Conservation (phyloP, 2,888 invertebrate genomes). For the Lepidocyrtinus sp. region DNA sequence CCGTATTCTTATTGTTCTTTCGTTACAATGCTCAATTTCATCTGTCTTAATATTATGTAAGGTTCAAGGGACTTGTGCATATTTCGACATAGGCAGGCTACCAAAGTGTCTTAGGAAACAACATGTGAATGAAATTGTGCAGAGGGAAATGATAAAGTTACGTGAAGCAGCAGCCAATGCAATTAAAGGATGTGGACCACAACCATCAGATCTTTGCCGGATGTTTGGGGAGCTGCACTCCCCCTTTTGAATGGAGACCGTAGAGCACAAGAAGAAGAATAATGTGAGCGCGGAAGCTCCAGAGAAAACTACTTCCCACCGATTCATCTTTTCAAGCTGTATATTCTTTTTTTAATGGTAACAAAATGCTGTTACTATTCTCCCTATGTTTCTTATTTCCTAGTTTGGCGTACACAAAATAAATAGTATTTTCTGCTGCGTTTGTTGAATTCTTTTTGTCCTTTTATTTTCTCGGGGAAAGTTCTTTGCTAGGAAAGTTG, state of each 20-base stretch:
- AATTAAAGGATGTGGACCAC: slow-evolving; percentile 70
- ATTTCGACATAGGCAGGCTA: too few relatives aligned
- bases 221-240: slow-evolving; percentile 47
- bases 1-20: too few relatives aligned
- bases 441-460: slow-evolving; percentile 14
- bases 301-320: slow-evolving; percentile 64
- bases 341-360: slow-evolving; percentile 15
- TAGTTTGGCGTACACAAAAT: background rate
- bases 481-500: background rate
- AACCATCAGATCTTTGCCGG: slow-evolving; percentile 68
- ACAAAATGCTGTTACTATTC: slow-evolving; percentile 9
- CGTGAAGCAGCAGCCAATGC: slow-evolving; percentile 69
- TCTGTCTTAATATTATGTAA: too few relatives aligned
- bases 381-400: too few relatives aligned
- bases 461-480: background rate
- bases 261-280: slow-evolving; percentile 30
- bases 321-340: slow-evolving; percentile 60
- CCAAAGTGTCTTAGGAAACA: slow-evolving; percentile 28
- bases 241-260: slow-evolving; percentile 30
- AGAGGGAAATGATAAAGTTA: slow-evolving; percentile 50
- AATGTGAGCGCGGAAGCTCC: slow-evolving; percentile 56
- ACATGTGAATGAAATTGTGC: too few relatives aligned
- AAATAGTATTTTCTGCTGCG: background rate
- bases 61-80: too few relatives aligned
- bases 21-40: too few relatives aligned